Conservation (phyloP, 1,140 invertebrate species). For the Halyomorpha halys region DNA sequence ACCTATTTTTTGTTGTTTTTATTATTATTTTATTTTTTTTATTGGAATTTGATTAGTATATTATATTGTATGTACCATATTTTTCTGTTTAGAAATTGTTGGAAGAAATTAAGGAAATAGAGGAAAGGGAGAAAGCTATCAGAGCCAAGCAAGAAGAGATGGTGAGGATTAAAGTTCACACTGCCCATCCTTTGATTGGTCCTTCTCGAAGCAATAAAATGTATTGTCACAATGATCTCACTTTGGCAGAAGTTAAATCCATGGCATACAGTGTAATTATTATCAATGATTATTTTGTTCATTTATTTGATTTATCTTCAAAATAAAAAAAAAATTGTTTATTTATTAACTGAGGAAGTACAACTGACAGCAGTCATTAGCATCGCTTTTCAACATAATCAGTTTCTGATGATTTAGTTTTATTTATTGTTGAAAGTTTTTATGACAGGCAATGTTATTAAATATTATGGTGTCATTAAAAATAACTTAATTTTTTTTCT, state of each 20-base stretch:
- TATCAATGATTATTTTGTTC: too few species aligned
- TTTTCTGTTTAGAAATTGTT: conserved; percentile 44
- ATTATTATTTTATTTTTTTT: conserved; percentile 28
- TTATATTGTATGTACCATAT: conserved; percentile 6
- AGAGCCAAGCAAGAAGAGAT: conserved; percentile 49
- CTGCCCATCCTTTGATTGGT: conserved; percentile 46
- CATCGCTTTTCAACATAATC: too few species aligned
- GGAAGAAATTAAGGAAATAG: conserved; percentile 52
- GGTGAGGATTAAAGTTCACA: conserved; percentile 54
- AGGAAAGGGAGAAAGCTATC: conserved; percentile 51
- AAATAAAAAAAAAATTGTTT: too few species aligned
- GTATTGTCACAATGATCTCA: conserved; percentile 45
- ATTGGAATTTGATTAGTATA: not conserved
- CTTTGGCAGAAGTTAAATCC: conserved; percentile 46
- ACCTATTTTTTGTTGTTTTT: not conserved
- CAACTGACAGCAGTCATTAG: too few species aligned
- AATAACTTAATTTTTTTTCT: too few species aligned
- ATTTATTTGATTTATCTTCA: too few species aligned
- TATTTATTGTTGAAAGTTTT: too few species aligned
- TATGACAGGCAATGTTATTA: too few species aligned
- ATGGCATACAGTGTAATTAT: conserved; percentile 44
- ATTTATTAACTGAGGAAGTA: too few species aligned
- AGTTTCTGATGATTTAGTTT: too few species aligned
- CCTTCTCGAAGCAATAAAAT: conserved; percentile 44
- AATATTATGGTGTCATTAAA: too few species aligned